Evolutionary conservation across 1,140 invertebrate genomes (phyloP), one percentile per base, ranked within the genome.

Genomic region (Drosophila mayri): DNA sequence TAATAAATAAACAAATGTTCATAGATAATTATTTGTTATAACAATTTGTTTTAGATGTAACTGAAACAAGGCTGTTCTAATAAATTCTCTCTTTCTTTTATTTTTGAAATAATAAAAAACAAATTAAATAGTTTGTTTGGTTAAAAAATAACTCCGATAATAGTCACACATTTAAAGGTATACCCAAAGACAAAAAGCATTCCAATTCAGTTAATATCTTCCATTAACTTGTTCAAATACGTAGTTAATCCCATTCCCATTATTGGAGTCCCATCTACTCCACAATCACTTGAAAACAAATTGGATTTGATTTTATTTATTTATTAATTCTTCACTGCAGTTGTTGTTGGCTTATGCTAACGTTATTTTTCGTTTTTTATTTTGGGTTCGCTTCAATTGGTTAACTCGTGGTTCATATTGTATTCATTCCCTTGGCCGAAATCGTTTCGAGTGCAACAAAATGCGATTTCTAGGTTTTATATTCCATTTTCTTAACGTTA

Each of bases 261-360:
- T 2, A 12, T 6, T 6, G 43, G 7, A 25, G 6, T 16, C 47
- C 14, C n/a, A n/a, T 46, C 12, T 16, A 46, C 32, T 46, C 16
- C 22, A 46, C 32, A 49, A 63, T 49, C 16, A 14, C 14, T 40
- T 64, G 58, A 25, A 25, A 71, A 58, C 47, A 44, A n/a, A 64
- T 52, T 43, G 40, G 30, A 32, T 77, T 44, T 60, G 68, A 55
- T 87, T 86, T 82, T 72, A 81, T 81, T 81, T 81, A 77, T 84
- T 86, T 86, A 76, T 75, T 86, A 62, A 65, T 86, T 76, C 49
- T 77, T 78, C 66, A 70, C 71, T 86, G 70, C 73, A 54, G 65
- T 78, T 73, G 63, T 65, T 75, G 63, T 65, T 79, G 60, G 55
- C 82, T 86, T 86, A 86, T 71, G 41, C 71, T 75, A 72, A 79